Evolutionary conservation across 2,797 vertebrate genomes (phyloP).

Genomic region (Lepilemur ruficaudatus): DNA sequence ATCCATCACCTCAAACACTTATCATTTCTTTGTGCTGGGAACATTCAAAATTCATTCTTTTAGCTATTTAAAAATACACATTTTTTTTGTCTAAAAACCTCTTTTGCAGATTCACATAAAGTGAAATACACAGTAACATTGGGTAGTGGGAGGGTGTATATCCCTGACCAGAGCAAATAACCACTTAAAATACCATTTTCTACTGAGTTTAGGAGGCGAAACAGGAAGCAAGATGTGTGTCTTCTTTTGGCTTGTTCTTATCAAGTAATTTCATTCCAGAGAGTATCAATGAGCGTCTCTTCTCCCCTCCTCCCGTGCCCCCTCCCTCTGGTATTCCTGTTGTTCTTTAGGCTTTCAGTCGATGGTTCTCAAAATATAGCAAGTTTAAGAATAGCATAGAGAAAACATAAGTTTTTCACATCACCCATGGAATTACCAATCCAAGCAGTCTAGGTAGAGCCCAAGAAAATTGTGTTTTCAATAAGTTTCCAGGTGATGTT

Average conservation of each 20-base stretch:
- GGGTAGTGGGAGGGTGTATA: not conserved
- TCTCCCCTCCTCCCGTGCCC: accelerated
- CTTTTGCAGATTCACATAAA: not conserved
- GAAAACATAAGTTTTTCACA: not conserved
- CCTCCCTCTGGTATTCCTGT: not conserved
- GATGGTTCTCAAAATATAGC: not conserved
- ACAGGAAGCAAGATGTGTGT: not conserved
- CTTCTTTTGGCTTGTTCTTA: not conserved
- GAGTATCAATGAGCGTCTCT: not conserved
- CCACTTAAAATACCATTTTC: not conserved
- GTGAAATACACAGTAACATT: not conserved
- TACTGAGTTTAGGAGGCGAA: not conserved
- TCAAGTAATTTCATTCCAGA: not conserved
- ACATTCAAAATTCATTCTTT: not conserved
- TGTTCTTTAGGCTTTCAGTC: not conserved
- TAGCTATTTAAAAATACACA: not conserved
- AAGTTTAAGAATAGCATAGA: not conserved
- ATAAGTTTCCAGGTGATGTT: not conserved
- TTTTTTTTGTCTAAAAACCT: not conserved
- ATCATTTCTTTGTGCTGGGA: not conserved
- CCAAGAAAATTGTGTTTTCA: not conserved
- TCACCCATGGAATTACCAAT: not conserved
- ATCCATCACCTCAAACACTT: not conserved
- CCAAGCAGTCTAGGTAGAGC: not conserved
- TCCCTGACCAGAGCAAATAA: not conserved